phyloP scores from a whole-genome alignment of 1,140 invertebrate genomes.

The Harlomillsia oculata region DNA sequence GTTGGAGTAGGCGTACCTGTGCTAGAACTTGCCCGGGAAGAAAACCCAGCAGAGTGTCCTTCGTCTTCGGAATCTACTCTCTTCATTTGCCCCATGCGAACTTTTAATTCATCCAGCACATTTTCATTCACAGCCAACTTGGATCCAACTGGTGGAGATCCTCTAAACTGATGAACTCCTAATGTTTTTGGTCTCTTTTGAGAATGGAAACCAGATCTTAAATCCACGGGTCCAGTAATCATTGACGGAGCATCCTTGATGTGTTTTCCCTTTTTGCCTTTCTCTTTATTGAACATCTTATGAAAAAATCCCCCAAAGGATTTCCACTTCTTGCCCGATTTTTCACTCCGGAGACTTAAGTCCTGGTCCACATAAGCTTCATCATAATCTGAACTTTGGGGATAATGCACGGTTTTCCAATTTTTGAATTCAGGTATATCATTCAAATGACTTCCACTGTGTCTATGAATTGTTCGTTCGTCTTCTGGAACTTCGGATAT shows the following conservation, averaged over 20 bases:
- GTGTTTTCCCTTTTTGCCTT: conserved; percentile 10
- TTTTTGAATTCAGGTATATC: neutral
- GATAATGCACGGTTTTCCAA: conserved; percentile 4
- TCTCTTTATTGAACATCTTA: conserved; percentile 30
- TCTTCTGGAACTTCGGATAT: conserved; percentile 26
- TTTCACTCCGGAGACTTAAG: neutral
- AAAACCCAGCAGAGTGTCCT: neutral
- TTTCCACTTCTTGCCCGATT: conserved; percentile 5
- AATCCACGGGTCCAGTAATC: conserved; percentile 32
- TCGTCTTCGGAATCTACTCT: neutral
- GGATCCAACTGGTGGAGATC: conserved; percentile 5
- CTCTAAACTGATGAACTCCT: neutral
- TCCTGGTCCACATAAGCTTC: conserved; percentile 11
- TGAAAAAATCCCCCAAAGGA: conserved; percentile 24
- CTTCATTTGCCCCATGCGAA: conserved; percentile 18
- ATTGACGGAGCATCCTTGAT: conserved; percentile 6
- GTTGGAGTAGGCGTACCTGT: too few species aligned
- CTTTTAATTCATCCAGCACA: conserved; percentile 26
- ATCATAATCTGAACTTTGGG: neutral
- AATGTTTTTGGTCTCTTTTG: neutral
- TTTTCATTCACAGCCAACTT: conserved; percentile 10
- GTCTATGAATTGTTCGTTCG: neutral
- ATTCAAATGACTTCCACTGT: neutral
- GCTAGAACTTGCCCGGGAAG: neutral
- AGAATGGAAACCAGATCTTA: conserved; percentile 1